Base-by-base conservation (phyloP, 2,797 vertebrate species). In the Nannoperca australis region DNA sequence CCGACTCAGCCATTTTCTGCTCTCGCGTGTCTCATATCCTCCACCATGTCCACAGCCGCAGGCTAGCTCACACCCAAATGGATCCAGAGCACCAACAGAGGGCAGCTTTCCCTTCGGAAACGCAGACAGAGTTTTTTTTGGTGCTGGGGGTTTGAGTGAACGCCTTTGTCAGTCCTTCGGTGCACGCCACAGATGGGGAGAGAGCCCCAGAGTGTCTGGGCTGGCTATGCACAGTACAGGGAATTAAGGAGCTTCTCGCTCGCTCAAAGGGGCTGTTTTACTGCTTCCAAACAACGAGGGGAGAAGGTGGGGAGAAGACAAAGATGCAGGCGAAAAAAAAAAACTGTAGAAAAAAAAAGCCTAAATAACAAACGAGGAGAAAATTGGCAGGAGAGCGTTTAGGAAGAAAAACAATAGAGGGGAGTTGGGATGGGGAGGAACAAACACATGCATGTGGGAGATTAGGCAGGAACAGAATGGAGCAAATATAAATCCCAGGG, bases 1-100 rank as follows among this genome's bases (percentile, higher is more conserved):
- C 88, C 90, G 76, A 89, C 87, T 93, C 93, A 90, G 92, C 91
- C 92, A 85, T 93, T 93, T 91, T 87, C 76, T 85, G 82, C 90
- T 83, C 88, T 84, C 30, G 38, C 66, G 40, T 86, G 89, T 87
- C 85, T 79, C 73, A 80, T 89, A 82, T 87, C 85, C 85, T 85
- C 79, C 71, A 78, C 78, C 79, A 6, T 67, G 70, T 87, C 84
- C 68, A 76, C 85, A 76, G 86, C 84, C 83, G 47, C 79, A 83
- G 90, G 91, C 85, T 22, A 77, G 74, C 84, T 82, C 82, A 70
- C 72, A 80, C 86, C 62, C 82, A 86, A 81, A 89, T 56, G 70
- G 69, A 79, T 83, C 76, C 72, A 74, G 76, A 85, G 85, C 70
- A 38, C 73, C 82, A 69, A 88, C 85, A 84, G 82, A 88, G 88